A percentile compares a stretch with the other conserved stretches of the same genome.
Conservation (phyloP, 2,888 invertebrate species). For the Caenorhabditis uteleia region DNA sequence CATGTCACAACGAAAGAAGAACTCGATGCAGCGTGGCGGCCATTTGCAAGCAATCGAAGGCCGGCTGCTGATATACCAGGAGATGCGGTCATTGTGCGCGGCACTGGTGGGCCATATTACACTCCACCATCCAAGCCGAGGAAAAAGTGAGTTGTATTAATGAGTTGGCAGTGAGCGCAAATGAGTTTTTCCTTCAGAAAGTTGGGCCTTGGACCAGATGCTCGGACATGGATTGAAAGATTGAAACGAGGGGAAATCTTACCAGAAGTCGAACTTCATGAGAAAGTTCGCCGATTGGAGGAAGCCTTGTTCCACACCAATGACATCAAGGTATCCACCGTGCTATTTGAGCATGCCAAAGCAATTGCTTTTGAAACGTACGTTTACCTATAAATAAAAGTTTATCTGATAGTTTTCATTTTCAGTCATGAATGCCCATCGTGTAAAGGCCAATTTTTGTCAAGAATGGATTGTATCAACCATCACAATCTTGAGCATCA, state of each 20-base stretch:
- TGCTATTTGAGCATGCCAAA: constrained; percentile 57
- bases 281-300: constrained; percentile 56
- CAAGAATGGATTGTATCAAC: constrained; percentile 60
- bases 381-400: constrained; percentile 2
- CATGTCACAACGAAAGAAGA: constrained; percentile 69
- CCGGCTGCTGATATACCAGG: constrained; percentile 67
- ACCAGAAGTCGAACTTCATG: constrained; percentile 54
- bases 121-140: constrained; percentile 42
- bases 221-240: constrained; percentile 58
- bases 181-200: constrained; percentile 43
- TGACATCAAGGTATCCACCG: constrained; percentile 39
- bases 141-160: constrained; percentile 38
- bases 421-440: constrained; percentile 64
- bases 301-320: constrained; percentile 50
- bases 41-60: constrained; percentile 69
- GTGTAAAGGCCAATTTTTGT: constrained; percentile 62
- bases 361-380: constrained; percentile 61
- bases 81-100: constrained; percentile 67
- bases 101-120: constrained; percentile 60
- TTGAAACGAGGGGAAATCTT: constrained; percentile 63
- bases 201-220: constrained; percentile 61
- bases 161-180: neutral
- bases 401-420: neutral
- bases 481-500: constrained; percentile 60
- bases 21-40: constrained; percentile 68